Evolutionary conservation across 1,140 invertebrate species (phyloP), one percentile per base, ranked within the genome.

Genomic region (Thaumetopoea pityocampa): DNA sequence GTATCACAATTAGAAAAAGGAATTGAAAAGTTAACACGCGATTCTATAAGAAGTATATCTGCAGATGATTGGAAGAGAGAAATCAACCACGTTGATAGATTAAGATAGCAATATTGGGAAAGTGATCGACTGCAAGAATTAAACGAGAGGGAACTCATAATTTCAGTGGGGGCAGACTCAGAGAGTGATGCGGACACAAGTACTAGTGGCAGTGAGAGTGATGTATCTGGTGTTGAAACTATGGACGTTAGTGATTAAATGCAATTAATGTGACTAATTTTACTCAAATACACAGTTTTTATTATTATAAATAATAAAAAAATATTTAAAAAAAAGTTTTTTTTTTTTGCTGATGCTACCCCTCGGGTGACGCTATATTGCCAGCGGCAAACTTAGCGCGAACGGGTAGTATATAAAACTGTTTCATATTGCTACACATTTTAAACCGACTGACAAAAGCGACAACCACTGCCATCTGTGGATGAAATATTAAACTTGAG

Each of bases 231-330:
- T 24, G n/a, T 24, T 24, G n/a, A 24, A 24, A 4, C 23, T 24
- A 24, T 5, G 23, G 23, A 4, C 23, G 23, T 24, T 24, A 3
- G 23, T 24, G 23, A 24, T 24, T 24, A n/a, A 26, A 26, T 10
- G n/a, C 24, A 10, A 26, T 26, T 26, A 10, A 26, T 24, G 23
- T 26, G 24, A 10, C 24, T 26, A 26, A 9, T 2, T 3, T 26
- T 26, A 26, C 24, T 10, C 24, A 26, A 26, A 26, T 26, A 26
- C 24, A 26, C 24, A 26, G 5, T 26, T 26, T 26, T 26, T 4
- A 22, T 22, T 22, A 8, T 22, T 1, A 22, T 8, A 22, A 1
- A 2, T 26, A 26, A 3, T 10, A 2, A 26, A 26, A 26, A 4
- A 26, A 26, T 10, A 26, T 24, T 26, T 26, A 10, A 4, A 26